These are phyloP conservation scores for Hydra vulgaris DNA, from an alignment of 30 jellyfish, hydroid and myxozoan species.

Conservation along the genomic window DNA sequence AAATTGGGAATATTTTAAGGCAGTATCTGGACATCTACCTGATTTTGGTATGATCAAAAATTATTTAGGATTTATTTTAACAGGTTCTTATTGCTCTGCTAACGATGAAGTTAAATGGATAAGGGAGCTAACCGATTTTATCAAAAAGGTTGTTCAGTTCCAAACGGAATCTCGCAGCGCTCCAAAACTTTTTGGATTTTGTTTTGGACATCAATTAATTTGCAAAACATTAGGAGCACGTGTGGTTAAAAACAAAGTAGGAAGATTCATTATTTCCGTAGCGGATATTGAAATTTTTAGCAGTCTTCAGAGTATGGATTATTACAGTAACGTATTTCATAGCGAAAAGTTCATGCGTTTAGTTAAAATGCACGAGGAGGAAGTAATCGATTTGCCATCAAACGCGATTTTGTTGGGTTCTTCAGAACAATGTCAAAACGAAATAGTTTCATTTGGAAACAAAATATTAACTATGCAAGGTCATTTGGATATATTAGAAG, in stretches of 20 bases:
- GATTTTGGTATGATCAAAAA: neutral
- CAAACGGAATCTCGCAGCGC: neutral
- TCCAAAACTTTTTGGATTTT: neutral
- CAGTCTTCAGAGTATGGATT: constrained; percentile 5
- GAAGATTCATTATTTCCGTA: constrained; percentile 44
- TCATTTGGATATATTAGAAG: neutral
- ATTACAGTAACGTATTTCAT: constrained; percentile 10
- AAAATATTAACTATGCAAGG: neutral
- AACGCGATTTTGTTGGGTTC: neutral
- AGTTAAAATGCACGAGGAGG: constrained; percentile 17
- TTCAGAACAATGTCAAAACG: neutral
- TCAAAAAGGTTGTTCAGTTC: neutral
- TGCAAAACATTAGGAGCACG: neutral
- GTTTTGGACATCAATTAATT: neutral
- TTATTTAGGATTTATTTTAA: neutral
- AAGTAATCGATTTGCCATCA: neutral
- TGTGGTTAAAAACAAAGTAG: constrained; percentile 17
- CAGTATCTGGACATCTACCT: constrained; percentile 2
- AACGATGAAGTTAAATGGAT: neutral
- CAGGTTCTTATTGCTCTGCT: neutral
- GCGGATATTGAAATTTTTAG: constrained; percentile 29
- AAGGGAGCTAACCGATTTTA: neutral
- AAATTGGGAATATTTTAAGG: constrained; percentile 1
- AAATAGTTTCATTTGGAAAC: neutral
- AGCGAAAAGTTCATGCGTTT: neutral